Percentiles rank a stretch among this genome's conserved stretches.
Evolutionary conservation across 2,797 vertebrate species (phyloP).

Genomic region (Sebastes matsubarae): DNA sequence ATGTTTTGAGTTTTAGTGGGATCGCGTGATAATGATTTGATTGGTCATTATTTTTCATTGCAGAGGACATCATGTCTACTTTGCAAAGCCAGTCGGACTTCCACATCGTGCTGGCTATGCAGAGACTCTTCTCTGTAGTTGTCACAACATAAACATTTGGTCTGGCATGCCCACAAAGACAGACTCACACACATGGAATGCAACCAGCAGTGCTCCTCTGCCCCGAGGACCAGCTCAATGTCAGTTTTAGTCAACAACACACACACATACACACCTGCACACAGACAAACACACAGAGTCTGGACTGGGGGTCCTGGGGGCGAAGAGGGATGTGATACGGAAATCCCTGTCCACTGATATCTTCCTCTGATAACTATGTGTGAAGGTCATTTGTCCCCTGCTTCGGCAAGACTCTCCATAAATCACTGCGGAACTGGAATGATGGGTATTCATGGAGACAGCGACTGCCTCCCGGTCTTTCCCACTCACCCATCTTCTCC

Average conservation of each 20-base stretch:
- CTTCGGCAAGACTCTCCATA: conserved; percentile 71
- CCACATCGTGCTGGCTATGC: background rate
- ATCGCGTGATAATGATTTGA: background rate
- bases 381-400: conserved; percentile 82
- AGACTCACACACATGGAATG: conserved; percentile 14
- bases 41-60: conserved; percentile 6
- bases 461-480: conserved; percentile 62
- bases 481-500: conserved; percentile 44
- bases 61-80: background rate
- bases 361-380: conserved; percentile 79
- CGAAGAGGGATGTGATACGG: conserved; percentile 61
- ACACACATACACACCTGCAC: conserved; percentile 3
- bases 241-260: conserved; percentile 56
- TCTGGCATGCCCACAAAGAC: conserved; percentile 16
- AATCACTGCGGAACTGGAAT: conserved; percentile 81
- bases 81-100: background rate
- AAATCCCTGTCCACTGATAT: conserved; percentile 78
- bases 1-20: background rate
- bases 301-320: conserved; percentile 44
- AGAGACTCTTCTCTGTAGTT: conserved; percentile 5
- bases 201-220: conserved; percentile 41
- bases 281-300: conserved; percentile 37
- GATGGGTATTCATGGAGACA: conserved; percentile 79
- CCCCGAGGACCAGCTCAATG: conserved; percentile 58
- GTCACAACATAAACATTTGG: conserved; percentile 22